Evolutionary conservation across 2,797 vertebrate genomes (phyloP).

Genomic region (Falco novaeseelandiae): DNA sequence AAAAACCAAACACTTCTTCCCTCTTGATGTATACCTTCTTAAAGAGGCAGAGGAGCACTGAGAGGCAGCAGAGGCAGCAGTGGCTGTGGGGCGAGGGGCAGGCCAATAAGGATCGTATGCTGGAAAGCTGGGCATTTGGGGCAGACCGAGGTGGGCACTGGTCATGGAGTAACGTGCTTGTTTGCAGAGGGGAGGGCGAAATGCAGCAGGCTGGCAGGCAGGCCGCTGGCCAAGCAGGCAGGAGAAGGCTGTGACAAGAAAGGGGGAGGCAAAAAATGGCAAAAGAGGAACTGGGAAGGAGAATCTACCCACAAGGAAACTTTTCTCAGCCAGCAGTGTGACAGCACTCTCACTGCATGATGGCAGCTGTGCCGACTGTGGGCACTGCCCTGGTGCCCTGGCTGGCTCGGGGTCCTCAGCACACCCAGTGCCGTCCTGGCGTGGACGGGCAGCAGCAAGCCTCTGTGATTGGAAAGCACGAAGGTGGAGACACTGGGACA

Average conservation of each 20-base stretch:
- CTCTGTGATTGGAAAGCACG: not conserved
- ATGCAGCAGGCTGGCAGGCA: not conserved
- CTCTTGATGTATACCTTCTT: not conserved
- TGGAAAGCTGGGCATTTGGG: not conserved
- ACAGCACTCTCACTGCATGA: not conserved
- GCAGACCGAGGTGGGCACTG: not conserved
- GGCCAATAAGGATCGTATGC: accelerated
- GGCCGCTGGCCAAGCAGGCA: not conserved
- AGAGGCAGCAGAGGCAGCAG: not conserved
- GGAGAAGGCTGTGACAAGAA: not conserved
- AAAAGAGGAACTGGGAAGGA: conserved; percentile 24
- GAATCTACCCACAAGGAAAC: conserved; percentile 7
- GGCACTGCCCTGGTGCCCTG: not conserved
- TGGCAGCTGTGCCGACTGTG: accelerated
- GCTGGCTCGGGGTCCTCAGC: not conserved
- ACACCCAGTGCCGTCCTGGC: accelerated
- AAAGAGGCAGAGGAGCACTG: not conserved
- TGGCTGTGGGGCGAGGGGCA: accelerated
- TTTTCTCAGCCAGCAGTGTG: not conserved
- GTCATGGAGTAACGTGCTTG: accelerated
- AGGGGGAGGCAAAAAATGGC: not conserved
- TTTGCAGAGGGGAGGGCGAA: not conserved
- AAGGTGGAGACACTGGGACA: accelerated
- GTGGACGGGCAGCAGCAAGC: accelerated
- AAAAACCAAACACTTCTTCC: not conserved